phyloP scores from a whole-genome alignment of 2,113 vertebrate genomes.

The Aepyceros melampus region DNA sequence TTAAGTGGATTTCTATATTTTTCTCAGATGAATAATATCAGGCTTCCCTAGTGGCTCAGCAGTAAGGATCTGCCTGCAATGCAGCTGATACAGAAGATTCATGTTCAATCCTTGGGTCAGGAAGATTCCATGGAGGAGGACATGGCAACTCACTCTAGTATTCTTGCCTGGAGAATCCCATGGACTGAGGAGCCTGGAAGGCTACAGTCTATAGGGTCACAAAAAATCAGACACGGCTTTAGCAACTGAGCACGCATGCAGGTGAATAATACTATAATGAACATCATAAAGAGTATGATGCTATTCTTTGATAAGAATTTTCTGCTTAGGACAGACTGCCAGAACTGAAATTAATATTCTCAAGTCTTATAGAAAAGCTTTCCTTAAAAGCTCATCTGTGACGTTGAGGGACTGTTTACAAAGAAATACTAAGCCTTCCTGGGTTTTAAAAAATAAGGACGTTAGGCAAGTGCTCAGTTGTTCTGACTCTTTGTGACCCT shows the following conservation, averaged over 20 bases:
- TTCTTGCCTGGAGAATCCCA: neutral
- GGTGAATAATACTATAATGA: neutral
- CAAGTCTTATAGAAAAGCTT: neutral
- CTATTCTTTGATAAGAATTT: neutral
- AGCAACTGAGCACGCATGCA: neutral
- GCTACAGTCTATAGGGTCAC: neutral
- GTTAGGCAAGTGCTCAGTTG: neutral
- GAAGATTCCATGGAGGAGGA: neutral
- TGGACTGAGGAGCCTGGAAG: neutral
- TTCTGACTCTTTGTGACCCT: neutral
- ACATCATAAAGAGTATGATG: neutral
- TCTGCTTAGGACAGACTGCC: neutral
- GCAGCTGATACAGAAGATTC: neutral
- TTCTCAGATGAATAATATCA: neutral
- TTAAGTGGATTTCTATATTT: neutral
- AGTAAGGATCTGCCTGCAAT: neutral
- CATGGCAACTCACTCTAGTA: neutral
- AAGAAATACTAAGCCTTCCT: constrained; percentile 9
- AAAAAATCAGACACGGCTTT: neutral
- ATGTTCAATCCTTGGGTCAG: neutral
- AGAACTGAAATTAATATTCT: neutral
- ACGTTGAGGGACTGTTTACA: neutral
- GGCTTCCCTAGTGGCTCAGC: neutral
- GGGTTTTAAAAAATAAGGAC: neutral
- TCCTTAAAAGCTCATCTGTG: neutral